These are phyloP conservation scores for Platyrinchus mystaceus DNA, from an alignment of 2,797 vertebrate species.

Conservation along the genomic window DNA sequence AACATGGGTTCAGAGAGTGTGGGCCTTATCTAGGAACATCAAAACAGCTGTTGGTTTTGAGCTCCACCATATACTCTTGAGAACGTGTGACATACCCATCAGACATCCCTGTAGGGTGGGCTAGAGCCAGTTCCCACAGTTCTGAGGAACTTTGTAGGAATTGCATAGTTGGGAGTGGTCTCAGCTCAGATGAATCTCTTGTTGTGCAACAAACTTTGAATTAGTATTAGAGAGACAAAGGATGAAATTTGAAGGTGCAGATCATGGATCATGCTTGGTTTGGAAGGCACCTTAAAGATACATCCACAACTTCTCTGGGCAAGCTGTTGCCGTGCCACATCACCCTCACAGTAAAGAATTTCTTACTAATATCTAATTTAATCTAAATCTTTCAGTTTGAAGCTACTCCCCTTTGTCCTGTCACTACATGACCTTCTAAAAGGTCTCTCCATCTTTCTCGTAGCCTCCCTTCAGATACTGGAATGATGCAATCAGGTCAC, in stretches of 20 bases:
- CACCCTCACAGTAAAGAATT: not conserved
- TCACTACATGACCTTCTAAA: not conserved
- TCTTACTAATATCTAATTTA: not conserved
- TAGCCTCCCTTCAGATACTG: not conserved
- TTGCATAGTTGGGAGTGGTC: not conserved
- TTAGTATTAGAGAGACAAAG: not conserved
- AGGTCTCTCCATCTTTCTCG: not conserved
- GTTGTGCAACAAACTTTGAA: not conserved
- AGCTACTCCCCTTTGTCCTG: not conserved
- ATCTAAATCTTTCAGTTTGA: not conserved
- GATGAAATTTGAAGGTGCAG: not conserved
- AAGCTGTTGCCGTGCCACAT: not conserved
- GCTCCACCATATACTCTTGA: not conserved
- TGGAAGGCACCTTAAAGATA: not conserved
- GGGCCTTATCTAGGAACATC: conserved; percentile 28
- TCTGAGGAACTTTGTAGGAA: not conserved
- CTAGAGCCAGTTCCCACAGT: not conserved
- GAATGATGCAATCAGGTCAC: not conserved
- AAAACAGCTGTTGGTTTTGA: conserved; percentile 24
- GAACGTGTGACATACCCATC: not conserved
- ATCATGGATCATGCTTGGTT: not conserved
- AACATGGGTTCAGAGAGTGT: not conserved
- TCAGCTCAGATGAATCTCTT: not conserved
- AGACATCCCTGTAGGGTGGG: not conserved
- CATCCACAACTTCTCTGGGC: not conserved